phyloP scores from a whole-genome alignment of 2,797 vertebrate species.

The Tenualosa ilisha region DNA sequence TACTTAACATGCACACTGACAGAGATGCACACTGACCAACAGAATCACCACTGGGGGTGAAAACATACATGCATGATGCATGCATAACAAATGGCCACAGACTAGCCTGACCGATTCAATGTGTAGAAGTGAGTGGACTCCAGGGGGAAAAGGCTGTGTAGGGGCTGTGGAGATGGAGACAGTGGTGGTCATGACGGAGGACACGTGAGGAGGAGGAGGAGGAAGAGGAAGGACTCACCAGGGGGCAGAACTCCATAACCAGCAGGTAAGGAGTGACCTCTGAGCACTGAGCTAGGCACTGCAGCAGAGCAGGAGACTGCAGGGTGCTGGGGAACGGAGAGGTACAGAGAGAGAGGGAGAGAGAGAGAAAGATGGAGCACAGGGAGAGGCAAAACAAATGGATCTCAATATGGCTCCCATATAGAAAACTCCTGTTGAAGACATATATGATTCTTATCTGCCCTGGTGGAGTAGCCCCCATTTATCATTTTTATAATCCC shows the following conservation, averaged over 20 bases:
- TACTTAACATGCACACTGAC: constrained; percentile 5
- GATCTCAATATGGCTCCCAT: background rate
- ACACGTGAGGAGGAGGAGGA: background rate
- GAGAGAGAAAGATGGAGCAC: background rate
- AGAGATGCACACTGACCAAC: background rate
- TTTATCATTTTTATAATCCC: too few species aligned
- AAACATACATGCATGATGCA: background rate
- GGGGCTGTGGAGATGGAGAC: background rate
- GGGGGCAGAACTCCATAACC: constrained; percentile 96
- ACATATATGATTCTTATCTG: too few species aligned
- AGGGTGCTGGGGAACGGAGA: constrained; percentile 73
- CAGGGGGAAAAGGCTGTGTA: background rate
- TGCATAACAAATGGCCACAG: background rate
- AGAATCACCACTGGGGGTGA: background rate
- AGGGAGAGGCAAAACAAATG: background rate
- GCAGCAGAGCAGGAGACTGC: constrained; percentile 90
- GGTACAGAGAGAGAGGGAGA: background rate
- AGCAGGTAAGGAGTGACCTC: constrained; percentile 96
- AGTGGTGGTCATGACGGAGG: background rate
- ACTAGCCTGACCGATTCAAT: background rate
- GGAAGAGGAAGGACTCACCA: constrained; percentile 77
- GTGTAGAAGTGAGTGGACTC: background rate
- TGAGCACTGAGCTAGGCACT: constrained; percentile 92
- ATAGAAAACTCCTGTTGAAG: too few species aligned
- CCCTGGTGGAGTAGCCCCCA: too few species aligned